These are phyloP conservation scores for Euzetes globulus DNA, from an alignment of 2,888 invertebrate genomes.

Conservation along the genomic window DNA sequence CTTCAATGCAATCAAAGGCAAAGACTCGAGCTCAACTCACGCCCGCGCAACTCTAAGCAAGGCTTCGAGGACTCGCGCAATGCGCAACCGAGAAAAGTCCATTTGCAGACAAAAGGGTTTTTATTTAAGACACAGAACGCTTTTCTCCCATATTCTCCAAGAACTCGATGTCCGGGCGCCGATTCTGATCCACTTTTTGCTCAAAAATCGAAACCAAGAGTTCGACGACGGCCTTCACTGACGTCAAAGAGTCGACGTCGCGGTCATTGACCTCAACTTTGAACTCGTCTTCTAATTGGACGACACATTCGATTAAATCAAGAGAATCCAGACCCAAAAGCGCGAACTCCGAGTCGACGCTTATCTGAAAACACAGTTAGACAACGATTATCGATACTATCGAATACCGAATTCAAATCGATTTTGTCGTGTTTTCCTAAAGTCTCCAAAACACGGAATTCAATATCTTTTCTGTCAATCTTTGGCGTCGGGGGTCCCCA, in stretches of 20 bases:
- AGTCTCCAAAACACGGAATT: conserved; percentile 20
- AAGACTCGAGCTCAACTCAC: too few relatives aligned
- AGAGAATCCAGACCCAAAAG: conserved; percentile 37
- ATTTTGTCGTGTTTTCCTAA: conserved; percentile 25
- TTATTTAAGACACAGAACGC: too few relatives aligned
- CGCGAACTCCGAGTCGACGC: conserved; percentile 19
- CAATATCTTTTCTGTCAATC: conserved; percentile 21
- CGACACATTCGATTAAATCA: conserved; percentile 39
- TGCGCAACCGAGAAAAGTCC: too few relatives aligned
- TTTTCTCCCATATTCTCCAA: background rate
- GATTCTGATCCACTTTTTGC: background rate
- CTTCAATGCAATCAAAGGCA: too few relatives aligned
- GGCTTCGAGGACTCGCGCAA: too few relatives aligned
- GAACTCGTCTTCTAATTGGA: conserved; percentile 40
- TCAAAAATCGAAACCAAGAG: conserved; percentile 10
- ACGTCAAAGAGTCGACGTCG: conserved; percentile 37
- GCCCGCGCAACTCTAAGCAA: too few relatives aligned
- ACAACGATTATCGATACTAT: background rate
- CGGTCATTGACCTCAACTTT: conserved; percentile 37
- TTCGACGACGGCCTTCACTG: conserved; percentile 36
- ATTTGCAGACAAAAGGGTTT: too few relatives aligned
- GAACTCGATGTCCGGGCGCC: conserved; percentile 20
- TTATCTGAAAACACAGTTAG: too few relatives aligned
- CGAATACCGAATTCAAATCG: conserved; percentile 6
- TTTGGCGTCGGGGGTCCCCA: conserved; percentile 4